Base-by-base conservation (phyloP, 2,888 invertebrate genomes). In the Glyphotaelius pellucidus region DNA sequence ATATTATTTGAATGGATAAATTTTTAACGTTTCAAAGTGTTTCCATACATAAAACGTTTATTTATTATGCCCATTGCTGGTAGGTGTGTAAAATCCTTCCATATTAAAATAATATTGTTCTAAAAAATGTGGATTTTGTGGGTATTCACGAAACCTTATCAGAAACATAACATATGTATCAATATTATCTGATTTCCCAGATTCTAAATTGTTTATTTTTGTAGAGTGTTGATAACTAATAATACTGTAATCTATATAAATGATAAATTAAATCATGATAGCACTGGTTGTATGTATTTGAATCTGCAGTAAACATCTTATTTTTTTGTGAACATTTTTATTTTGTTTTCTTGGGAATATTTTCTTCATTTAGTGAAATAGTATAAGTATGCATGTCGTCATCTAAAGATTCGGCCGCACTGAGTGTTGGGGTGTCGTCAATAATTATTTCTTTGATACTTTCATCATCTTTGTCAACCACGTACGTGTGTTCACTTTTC, bases 401-500 rank as follows among this genome's bases (percentile, higher is more conserved):
- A 83, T 93, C 93, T 52, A 93, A 89, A 19, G 93, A 93, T 92
- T 93, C 93, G 12, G 92, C 93, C 79, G 91, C 91, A 87, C 93
- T 93, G 31, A 93, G 83, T 38, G 93, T 92, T 12, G 93, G 92
- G 80, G 93, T 90, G 15, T 86, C 89, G 42, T 93, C 91, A 25
- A 87, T 52, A 19, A 67, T 87, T 87, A 52, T 52, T 52, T 89
- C 32, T 79, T 79, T 79, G 19, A 12, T 32, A 35, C 35, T n/a
- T 15, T 67, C 87, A 79, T 93, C 87, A 84, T 85, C 52, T 88
- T 80, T 89, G 14, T 90, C 83, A 32, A 92, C 67, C 42, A 79
- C 89, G 30, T 90, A 90, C 32, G 92, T 92, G 38, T 84, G 88
- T n/a, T 92, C 90, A 80, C 80, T 84, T 42, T 89, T 89, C 25